Evolutionary conservation across 2,888 invertebrate species (phyloP).

Genomic region (Pristionchus exspectatus): DNA sequence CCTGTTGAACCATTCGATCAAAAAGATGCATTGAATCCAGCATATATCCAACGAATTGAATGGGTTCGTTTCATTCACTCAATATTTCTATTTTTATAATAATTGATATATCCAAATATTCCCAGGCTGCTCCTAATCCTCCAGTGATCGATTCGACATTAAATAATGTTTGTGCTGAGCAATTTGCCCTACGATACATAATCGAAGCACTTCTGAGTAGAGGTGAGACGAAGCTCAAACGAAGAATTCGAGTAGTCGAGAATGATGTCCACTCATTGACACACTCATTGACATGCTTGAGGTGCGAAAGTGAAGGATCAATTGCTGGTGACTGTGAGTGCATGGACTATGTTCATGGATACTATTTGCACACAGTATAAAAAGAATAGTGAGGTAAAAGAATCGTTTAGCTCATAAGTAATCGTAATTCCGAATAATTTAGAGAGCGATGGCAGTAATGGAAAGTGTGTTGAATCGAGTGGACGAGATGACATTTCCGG

Average conservation of each 20-base stretch:
- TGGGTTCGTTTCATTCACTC: background rate
- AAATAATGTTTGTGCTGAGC: constrained; percentile 21
- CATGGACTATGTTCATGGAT: constrained; percentile 58
- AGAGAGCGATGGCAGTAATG: constrained; percentile 43
- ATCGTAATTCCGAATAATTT: background rate
- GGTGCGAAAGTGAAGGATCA: constrained; percentile 62
- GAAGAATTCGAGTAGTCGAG: background rate
- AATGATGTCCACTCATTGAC: background rate
- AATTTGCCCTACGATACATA: constrained; percentile 45
- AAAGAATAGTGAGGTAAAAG: constrained; percentile 52
- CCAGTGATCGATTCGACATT: background rate
- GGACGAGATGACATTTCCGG: constrained; percentile 49
- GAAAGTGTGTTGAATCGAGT: constrained; percentile 44
- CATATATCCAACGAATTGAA: constrained; percentile 19
- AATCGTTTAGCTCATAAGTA: background rate
- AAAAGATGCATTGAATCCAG: background rate
- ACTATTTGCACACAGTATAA: constrained; percentile 54
- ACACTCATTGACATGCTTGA: background rate
- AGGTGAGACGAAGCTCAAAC: constrained; percentile 1
- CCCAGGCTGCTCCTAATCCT: constrained; percentile 14
- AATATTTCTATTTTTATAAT: background rate
- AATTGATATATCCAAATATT: background rate
- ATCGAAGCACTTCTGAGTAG: constrained; percentile 53
- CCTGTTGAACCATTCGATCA: background rate
- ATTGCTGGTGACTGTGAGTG: constrained; percentile 55